These are phyloP conservation scores for Calvadosia cruxmelitensis DNA, from an alignment of 30 jellyfish, hydroid and myxozoan species.

Conservation along the genomic window DNA sequence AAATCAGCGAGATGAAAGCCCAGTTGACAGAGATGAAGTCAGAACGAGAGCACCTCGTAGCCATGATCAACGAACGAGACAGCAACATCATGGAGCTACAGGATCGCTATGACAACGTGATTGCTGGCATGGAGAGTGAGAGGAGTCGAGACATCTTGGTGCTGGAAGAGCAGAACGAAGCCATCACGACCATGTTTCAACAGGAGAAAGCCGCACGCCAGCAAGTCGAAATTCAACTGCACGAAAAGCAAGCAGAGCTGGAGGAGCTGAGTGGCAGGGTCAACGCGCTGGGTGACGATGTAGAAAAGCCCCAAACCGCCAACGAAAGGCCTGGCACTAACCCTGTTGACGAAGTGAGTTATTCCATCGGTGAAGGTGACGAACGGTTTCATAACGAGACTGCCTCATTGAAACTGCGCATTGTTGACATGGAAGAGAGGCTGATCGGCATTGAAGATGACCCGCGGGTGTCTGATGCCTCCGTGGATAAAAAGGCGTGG, in stretches of 20 bases:
- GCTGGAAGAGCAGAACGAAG: constrained; percentile 48
- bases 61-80: constrained; percentile 52
- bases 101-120: constrained; percentile 40
- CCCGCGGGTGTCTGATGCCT: neutral
- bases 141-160: constrained; percentile 38
- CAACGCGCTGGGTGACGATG: neutral
- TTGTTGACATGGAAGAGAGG: constrained; percentile 10
- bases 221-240: neutral
- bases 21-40: constrained; percentile 48
- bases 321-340: neutral
- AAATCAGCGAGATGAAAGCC: constrained; percentile 52
- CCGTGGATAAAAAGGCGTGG: constrained; percentile 39
- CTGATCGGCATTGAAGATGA: neutral
- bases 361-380: neutral
- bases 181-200: constrained; percentile 24
- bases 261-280: neutral
- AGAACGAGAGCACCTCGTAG: constrained; percentile 43
- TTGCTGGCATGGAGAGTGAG: constrained; percentile 40
- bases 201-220: constrained; percentile 2
- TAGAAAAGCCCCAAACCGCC: neutral
- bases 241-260: constrained; percentile 30
- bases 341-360: neutral
- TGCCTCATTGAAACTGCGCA: constrained; percentile 3
- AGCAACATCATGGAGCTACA: constrained; percentile 39
- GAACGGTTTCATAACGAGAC: constrained; percentile 15